Evolutionary conservation across 2,888 invertebrate genomes (phyloP).

Genomic region (Raillietiella orientalis): DNA sequence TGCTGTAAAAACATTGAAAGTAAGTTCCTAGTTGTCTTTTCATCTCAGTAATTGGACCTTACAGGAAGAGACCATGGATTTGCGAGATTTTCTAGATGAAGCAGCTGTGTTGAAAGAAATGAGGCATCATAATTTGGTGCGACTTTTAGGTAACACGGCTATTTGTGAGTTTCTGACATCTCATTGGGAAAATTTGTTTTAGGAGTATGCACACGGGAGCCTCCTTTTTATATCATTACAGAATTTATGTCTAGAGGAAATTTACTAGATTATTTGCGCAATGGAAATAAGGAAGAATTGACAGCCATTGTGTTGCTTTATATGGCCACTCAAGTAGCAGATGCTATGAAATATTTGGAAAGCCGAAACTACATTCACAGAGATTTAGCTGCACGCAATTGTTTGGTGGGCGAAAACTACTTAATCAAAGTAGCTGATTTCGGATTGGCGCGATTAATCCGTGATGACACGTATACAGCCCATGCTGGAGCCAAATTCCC

Average conservation of each 20-base stretch:
- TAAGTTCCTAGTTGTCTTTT: conserved; percentile 9
- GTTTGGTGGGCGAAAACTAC: conserved; percentile 86
- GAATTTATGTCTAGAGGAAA: conserved; percentile 99
- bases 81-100: conserved; percentile 95
- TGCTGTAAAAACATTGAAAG: conserved; percentile 89
- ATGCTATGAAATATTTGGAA: conserved; percentile 95
- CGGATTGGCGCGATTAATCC: conserved; percentile 84
- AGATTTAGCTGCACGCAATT: conserved; percentile 95
- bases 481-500: conserved; percentile 98
- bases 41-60: too few relatives aligned
- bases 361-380: conserved; percentile 82
- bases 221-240: conserved; percentile 96
- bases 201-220: conserved; percentile 86
- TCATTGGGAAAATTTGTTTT: too few relatives aligned
- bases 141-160: conserved; percentile 55
- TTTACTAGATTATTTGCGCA: conserved; percentile 72
- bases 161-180: too few relatives aligned
- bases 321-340: conserved; percentile 98
- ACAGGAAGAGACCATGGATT: conserved; percentile 89
- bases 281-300: conserved; percentile 20
- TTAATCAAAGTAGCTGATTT: conserved; percentile 97
- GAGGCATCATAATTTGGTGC: conserved; percentile 95
- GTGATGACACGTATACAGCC: conserved; percentile 96
- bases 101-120: conserved; percentile 99
- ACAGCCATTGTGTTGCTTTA: conserved; percentile 75